Base-by-base conservation (phyloP, 2,888 invertebrate genomes). In the Latrodectus elegans region DNA sequence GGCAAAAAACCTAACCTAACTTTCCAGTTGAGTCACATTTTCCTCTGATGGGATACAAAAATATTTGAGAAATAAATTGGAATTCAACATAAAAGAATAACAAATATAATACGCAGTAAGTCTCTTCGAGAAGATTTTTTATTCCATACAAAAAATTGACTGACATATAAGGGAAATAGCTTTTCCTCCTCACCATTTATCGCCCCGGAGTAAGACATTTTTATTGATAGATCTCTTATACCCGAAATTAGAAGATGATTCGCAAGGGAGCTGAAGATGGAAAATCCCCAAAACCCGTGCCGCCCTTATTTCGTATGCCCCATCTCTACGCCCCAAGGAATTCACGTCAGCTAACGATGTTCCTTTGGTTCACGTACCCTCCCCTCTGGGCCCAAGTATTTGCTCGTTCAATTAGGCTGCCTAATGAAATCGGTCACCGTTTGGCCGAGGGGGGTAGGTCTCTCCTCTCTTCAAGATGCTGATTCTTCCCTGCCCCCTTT, bases 341-440 rank as follows among this genome's bases (percentile, higher is more conserved):
- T 81, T 73, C 78, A 49, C 53, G 53, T 81, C 81, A 65, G 72
- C 73, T 81, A 87, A 81, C 81, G 81, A 81, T 81, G 81, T 77
- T 82, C 86, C 81, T 88, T 88, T 79, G 65, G 71, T 70, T 74
- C 22, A 70, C 71, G 74, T 78, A 81, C 22, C 67, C 26, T 71
- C 79, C 82, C 87, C 22, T 52, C 26, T 71, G 79, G 79, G 88
- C 17, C 74, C 78, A 75, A 84, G 81, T 84, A 88, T 89, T 89
- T 89, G 88, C 89, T 84, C 89, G 88, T 89, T 89, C 89, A 89
- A 89, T 89, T 89, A 89, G 89, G 84, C 88, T 60, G 73, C 77
- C 78, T 89, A 89, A 89, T 89, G 88, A 89, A 77, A 88, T 89
- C 88, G 88, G 81, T 77, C 88, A 84, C 79, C 88, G 83, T 88